phyloP scores from a whole-genome alignment of 2,113 vertebrate species.

The Trinectes maculatus region DNA sequence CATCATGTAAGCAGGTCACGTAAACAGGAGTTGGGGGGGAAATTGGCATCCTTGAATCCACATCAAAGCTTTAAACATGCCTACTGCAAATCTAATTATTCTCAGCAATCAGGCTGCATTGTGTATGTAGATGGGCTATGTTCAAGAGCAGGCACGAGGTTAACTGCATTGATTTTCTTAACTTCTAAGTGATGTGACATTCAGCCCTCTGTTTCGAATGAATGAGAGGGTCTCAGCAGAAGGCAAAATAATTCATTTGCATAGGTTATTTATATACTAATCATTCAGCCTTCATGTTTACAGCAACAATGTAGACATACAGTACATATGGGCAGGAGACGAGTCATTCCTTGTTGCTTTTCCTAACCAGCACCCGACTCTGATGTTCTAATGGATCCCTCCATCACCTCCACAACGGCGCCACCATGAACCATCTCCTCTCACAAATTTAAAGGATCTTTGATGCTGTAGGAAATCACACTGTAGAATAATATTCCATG shows the following conservation, averaged over 20 bases:
- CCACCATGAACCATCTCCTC: not conserved
- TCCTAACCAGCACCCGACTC: slow-evolving; percentile 6
- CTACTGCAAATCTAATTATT: slow-evolving; percentile 28
- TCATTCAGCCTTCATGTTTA: slow-evolving; percentile 11
- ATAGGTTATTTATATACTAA: slow-evolving; percentile 22
- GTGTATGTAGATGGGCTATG: slow-evolving; percentile 1
- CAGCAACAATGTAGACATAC: not conserved
- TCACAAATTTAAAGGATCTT: not conserved
- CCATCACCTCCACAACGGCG: slow-evolving; percentile 1
- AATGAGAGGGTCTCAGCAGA: slow-evolving; percentile 17
- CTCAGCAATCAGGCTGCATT: not conserved
- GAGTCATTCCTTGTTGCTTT: not conserved
- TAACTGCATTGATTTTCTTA: not conserved
- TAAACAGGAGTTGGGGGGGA: not conserved
- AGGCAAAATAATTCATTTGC: slow-evolving; percentile 24
- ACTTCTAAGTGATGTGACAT: not conserved
- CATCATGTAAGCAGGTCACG: not conserved
- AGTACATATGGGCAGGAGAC: not conserved
- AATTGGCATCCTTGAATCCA: slow-evolving; percentile 10
- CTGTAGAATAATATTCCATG: not conserved
- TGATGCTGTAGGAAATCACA: not conserved
- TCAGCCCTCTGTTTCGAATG: not conserved
- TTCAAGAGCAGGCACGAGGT: not conserved
- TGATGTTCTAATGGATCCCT: slow-evolving; percentile 27
- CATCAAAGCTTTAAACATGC: slow-evolving; percentile 8